A percentile compares a stretch with the other conserved stretches of the same genome.
Conservation (phyloP, 2,888 invertebrate species). For the Amorpha juglandis region DNA sequence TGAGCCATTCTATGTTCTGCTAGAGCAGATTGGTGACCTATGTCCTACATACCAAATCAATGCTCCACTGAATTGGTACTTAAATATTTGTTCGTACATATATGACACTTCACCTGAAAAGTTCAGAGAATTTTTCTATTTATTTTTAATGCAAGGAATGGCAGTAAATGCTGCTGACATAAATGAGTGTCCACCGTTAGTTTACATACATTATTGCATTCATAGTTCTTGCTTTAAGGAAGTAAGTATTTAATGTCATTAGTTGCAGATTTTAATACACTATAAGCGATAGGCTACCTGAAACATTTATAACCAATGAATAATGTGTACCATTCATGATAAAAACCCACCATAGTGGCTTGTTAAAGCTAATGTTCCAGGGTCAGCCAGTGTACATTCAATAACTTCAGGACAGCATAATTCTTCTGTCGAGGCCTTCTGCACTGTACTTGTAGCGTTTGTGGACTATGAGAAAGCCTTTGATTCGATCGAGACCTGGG, state of each 20-base stretch:
- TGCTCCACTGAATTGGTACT: constrained; percentile 70
- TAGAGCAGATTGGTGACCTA: constrained; percentile 55
- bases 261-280: no score
- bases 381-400: no score
- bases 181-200: constrained; percentile 76
- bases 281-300: no score
- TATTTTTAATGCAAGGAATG: constrained; percentile 71
- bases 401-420: no score
- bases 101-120: constrained; percentile 62
- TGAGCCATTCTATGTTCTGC: constrained; percentile 33
- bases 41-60: constrained; percentile 38
- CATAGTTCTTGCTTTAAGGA: constrained; percentile 64
- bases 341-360: no score
- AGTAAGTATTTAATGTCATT: constrained; percentile 53
- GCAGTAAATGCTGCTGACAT: constrained; percentile 64
- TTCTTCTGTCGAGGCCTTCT: no score
- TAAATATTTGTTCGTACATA: constrained; percentile 75
- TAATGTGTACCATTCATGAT: no score
- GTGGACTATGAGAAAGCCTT: no score
- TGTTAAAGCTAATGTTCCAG: no score
- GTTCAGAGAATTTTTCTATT: constrained; percentile 68
- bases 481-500: no score
- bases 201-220: constrained; percentile 68
- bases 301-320: no score
- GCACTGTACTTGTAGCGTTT: no score